phyloP scores from a whole-genome alignment of 2,113 vertebrate species.

The Heterotilapia buettikoferi region DNA sequence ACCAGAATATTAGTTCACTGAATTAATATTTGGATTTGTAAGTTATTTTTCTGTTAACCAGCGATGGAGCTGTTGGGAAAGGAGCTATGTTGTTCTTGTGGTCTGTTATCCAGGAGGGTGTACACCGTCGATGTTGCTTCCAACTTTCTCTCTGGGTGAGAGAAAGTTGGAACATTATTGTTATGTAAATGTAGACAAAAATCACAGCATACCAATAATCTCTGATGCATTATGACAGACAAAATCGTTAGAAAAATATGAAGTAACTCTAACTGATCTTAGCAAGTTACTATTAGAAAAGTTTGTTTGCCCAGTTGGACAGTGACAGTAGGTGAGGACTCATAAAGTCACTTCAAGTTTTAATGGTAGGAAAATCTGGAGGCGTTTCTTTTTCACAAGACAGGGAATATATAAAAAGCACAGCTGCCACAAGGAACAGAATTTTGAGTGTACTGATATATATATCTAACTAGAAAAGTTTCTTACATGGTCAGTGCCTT shows the following conservation, averaged over 20 bases:
- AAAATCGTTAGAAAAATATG: neutral
- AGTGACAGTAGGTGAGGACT: neutral
- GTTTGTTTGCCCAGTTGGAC: neutral
- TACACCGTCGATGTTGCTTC: neutral
- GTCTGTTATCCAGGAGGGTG: neutral
- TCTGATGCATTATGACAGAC: neutral
- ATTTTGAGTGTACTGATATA: neutral
- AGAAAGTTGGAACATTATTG: too few species aligned
- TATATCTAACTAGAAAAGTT: neutral
- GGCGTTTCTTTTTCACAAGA: neutral
- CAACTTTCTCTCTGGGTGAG: neutral
- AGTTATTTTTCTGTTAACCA: neutral
- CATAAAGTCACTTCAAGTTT: neutral
- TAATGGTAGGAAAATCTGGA: neutral
- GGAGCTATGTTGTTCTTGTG: neutral
- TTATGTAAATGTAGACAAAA: neutral
- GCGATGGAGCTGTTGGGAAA: neutral
- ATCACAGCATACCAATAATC: neutral
- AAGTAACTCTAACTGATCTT: neutral
- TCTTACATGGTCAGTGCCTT: neutral
- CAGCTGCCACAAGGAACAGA: neutral
- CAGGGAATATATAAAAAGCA: neutral
- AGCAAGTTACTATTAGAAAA: neutral
- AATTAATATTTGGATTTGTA: neutral
- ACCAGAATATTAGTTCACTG: neutral